Conservation (phyloP, 2,797 vertebrate genomes). For the Sciaenops ocellatus region DNA sequence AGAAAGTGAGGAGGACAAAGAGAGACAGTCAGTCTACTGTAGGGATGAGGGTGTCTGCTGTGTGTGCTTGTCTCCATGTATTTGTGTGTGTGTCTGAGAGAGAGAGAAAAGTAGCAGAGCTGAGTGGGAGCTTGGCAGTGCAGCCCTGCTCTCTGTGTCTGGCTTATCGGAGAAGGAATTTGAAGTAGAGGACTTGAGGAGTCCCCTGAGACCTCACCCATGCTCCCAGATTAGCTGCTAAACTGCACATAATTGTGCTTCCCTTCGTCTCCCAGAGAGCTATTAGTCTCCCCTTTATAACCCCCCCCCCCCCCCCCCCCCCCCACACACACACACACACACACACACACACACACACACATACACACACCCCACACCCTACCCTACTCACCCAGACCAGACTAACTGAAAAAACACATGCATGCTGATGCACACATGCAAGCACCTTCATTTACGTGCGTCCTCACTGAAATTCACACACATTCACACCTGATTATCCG, state of each 20-base stretch:
- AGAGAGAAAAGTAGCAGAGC: conserved; percentile 46
- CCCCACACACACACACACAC: conserved; percentile 10
- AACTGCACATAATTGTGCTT: conserved; percentile 96
- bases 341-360: not conserved
- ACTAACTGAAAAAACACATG: conserved; percentile 62
- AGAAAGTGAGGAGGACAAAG: conserved; percentile 7
- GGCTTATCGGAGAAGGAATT: conserved; percentile 95
- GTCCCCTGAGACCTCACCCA: conserved; percentile 92
- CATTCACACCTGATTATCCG: conserved; percentile 11
- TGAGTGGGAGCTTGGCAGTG: conserved; percentile 79
- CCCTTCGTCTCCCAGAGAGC: conserved; percentile 92
- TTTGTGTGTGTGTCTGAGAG: conserved; percentile 31
- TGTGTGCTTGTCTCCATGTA: conserved; percentile 43
- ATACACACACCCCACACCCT: not conserved
- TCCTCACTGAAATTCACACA: conserved; percentile 23
- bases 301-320: conserved; percentile 29
- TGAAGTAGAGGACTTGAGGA: conserved; percentile 91
- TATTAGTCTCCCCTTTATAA: conserved; percentile 93
- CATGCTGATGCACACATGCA: conserved; percentile 31
- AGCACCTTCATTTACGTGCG: conserved; percentile 35
- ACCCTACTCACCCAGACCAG: conserved; percentile 44
- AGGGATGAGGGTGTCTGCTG: conserved; percentile 35
- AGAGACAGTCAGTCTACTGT: not conserved
- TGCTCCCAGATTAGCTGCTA: conserved; percentile 94
- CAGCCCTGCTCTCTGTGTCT: conserved; percentile 79